These are phyloP conservation scores for Diachrysia chrysitis DNA, from an alignment of 2,888 invertebrate genomes.

Conservation along the genomic window DNA sequence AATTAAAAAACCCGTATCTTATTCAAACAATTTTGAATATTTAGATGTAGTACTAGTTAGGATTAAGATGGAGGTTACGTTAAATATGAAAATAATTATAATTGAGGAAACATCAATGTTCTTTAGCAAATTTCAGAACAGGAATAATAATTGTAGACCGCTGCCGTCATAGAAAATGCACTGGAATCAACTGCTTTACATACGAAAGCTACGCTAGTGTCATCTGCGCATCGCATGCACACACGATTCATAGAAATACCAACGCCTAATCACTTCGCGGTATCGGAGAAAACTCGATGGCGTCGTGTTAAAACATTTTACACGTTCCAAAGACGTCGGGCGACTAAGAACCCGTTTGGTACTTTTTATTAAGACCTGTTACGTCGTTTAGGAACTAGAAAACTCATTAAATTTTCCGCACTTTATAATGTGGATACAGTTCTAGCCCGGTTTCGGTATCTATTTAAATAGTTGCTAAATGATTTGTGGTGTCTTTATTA, in stretches of 20 bases:
- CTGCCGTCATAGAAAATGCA: conserved; percentile 37
- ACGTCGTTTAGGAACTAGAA: conserved; percentile 46
- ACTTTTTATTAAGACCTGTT: conserved; percentile 36
- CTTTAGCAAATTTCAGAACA: conserved; percentile 10
- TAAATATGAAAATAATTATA: too few relatives aligned
- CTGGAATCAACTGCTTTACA: conserved; percentile 37
- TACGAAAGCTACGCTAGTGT: conserved; percentile 47
- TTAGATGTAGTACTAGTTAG: too few relatives aligned
- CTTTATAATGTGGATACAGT: conserved; percentile 22
- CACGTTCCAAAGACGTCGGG: conserved; percentile 42
- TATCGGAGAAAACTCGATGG: conserved; percentile 53
- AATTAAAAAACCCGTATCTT: neutral
- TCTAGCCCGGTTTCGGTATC: conserved; percentile 31
- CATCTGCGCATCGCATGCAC: conserved; percentile 42
- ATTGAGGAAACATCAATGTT: neutral
- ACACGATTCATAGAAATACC: conserved; percentile 53
- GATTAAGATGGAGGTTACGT: too few relatives aligned
- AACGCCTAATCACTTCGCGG: conserved; percentile 57
- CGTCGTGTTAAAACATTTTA: conserved; percentile 59
- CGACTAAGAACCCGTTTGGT: conserved; percentile 42
- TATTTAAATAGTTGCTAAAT: conserved; percentile 28
- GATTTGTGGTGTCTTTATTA: conserved; percentile 13
- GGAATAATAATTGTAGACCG: conserved; percentile 40
- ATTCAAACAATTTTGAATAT: neutral
- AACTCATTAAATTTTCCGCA: conserved; percentile 42